Evolutionary conservation across 2,113 vertebrate species (phyloP), one percentile per base, ranked within the genome.

Genomic region (Ptilonorhynchus violaceus): DNA sequence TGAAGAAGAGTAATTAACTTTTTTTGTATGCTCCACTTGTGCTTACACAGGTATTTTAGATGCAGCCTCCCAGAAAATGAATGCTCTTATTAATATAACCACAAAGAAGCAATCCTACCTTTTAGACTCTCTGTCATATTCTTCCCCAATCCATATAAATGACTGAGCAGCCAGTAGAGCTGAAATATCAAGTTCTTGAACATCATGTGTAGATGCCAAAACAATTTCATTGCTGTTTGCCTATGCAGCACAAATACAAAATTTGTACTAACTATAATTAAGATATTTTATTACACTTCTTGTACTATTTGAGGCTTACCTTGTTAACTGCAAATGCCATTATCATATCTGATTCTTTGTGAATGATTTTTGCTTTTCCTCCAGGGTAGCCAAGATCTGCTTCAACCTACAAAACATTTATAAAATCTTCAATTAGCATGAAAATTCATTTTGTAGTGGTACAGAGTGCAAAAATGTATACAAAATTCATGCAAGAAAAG

Each of bases 341-440:
- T 95, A 99, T 99, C 96, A 99, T 99, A 95, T 99, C 99, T 2
- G 99, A 99, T 69, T 99, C 99, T 96, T 99, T 99, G 95, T 99
- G 99, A 96, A 99, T 99, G 82, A 99, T 97, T 98, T 99, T 99
- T 80, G 99, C 99, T 93, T 99, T 99, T 81, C 99, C 99, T 88
- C 99, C 99, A 35, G 99, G 99, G 89, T 99, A 99, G 74, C 99
- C 99, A 63, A 99, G 98, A 96, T 99, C 99, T 64, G 99, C 99
- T 98, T 99, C 99, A 85, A 99, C 99, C 99, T 99, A 97, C 46
- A 98, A 97, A 98, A 98, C 80, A 98, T 79, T 76, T 42, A 44
- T 39, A 46, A 77, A 88, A 15, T 33, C 28, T 77, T 87, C 58
- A 96, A 85, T 53, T 73, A 83, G 24, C 3, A 1, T n/a, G 31